Conservation (phyloP, 2,113 vertebrate species). For the Dicaeum eximium region DNA sequence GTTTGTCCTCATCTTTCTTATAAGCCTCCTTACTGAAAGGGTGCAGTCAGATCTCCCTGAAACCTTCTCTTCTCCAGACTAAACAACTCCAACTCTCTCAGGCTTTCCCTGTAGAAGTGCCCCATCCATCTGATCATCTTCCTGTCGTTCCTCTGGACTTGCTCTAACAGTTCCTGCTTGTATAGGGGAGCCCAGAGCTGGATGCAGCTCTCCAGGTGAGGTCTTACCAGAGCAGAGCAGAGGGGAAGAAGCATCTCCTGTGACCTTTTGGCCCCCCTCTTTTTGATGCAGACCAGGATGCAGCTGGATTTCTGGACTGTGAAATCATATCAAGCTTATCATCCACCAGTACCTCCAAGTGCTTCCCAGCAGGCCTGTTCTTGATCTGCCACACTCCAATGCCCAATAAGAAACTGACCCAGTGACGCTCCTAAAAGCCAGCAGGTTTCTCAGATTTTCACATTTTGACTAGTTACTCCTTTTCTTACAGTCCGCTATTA, state of each 20-base stretch:
- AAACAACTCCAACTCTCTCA: background rate
- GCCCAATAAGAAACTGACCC: background rate
- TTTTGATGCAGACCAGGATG: background rate
- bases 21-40: background rate
- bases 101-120: background rate
- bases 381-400: accelerated
- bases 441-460: background rate
- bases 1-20: background rate
- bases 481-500: background rate
- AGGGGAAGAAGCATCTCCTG: background rate
- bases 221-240: background rate
- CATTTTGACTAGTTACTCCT: background rate
- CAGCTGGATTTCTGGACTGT: background rate
- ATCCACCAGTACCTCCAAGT: background rate
- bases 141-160: too few relatives aligned
- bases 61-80: background rate
- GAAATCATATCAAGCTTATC: background rate
- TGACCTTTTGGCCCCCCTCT: background rate
- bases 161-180: background rate
- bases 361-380: background rate
- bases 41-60: background rate
- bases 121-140: background rate
- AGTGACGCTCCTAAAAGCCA: background rate
- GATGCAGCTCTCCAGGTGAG: background rate
- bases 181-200: background rate